Conservation (phyloP, 2,797 vertebrate genomes). For the Anniella stebbinsi region DNA sequence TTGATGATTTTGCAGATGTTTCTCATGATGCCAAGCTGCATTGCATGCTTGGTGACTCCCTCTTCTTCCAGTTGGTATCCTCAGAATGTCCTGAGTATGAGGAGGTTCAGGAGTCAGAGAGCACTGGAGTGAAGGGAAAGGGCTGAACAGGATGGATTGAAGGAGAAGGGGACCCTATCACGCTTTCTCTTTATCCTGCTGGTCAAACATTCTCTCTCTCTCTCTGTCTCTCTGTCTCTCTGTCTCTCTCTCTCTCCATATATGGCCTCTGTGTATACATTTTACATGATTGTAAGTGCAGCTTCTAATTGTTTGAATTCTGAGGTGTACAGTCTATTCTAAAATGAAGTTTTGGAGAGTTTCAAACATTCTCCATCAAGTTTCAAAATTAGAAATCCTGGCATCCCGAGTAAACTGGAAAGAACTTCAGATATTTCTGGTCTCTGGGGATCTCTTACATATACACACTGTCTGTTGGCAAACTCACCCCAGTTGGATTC, state of each 20-base stretch:
- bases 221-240: too few relatives aligned
- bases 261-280: too few relatives aligned
- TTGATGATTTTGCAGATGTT: background rate
- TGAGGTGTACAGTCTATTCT: background rate
- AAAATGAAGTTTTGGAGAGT: background rate
- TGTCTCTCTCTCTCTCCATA: too few relatives aligned
- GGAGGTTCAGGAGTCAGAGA: background rate
- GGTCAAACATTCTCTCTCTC: too few relatives aligned
- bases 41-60: background rate
- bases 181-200: background rate
- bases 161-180: too few relatives aligned
- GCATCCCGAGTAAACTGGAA: background rate
- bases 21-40: background rate
- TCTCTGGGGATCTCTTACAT: background rate
- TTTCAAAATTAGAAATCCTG: background rate
- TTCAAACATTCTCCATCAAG: background rate
- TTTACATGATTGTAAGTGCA: background rate
- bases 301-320: background rate
- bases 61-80: too few relatives aligned
- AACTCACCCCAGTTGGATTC: background rate
- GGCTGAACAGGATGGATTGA: background rate
- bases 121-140: too few relatives aligned
- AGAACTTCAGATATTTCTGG: background rate
- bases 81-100: background rate
- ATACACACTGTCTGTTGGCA: background rate